Percentiles rank a stretch among this genome's conserved stretches.
Evolutionary conservation across 37 sponge, comb jelly and placozoan species (phyloP).

Genomic region (Cladorhizidae sp.): DNA sequence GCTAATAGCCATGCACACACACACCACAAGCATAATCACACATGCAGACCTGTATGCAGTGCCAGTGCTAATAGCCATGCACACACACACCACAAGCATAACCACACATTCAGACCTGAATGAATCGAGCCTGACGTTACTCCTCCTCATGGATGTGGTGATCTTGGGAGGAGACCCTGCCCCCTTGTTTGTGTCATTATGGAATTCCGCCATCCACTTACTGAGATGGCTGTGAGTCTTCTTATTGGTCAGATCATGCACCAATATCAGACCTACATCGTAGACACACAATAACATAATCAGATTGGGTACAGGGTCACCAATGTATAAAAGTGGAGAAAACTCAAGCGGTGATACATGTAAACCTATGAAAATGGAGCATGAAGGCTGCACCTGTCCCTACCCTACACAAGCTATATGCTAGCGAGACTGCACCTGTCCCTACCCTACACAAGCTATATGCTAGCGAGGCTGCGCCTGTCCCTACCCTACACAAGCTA

Average conservation of each 20-base stretch:
- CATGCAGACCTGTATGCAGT: background rate
- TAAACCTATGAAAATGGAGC: too few species aligned
- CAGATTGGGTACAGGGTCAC: slow-evolving; percentile 3
- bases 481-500: too few species aligned
- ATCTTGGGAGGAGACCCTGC: background rate
- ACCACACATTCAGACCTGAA: background rate
- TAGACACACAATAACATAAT: background rate
- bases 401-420: too few species aligned
- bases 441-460: too few species aligned
- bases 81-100: background rate
- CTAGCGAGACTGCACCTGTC: too few species aligned
- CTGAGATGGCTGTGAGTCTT: slow-evolving; percentile 89
- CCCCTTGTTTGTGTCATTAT: slow-evolving; percentile 12
- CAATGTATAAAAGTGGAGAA: background rate
- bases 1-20: slow-evolving; percentile 4
- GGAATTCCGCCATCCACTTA: slow-evolving; percentile 85
- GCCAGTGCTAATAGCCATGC: too few species aligned
- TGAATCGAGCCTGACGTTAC: too few species aligned
- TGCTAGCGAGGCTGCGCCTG: too few species aligned
- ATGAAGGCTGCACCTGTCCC: too few species aligned
- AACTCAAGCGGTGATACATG: too few species aligned
- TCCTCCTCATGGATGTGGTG: too few species aligned
- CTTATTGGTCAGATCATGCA: slow-evolving; percentile 94
- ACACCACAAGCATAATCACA: background rate
- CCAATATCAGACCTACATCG: slow-evolving; percentile 79